Conservation (phyloP, 2,113 vertebrate genomes). For the Merops nubicus region DNA sequence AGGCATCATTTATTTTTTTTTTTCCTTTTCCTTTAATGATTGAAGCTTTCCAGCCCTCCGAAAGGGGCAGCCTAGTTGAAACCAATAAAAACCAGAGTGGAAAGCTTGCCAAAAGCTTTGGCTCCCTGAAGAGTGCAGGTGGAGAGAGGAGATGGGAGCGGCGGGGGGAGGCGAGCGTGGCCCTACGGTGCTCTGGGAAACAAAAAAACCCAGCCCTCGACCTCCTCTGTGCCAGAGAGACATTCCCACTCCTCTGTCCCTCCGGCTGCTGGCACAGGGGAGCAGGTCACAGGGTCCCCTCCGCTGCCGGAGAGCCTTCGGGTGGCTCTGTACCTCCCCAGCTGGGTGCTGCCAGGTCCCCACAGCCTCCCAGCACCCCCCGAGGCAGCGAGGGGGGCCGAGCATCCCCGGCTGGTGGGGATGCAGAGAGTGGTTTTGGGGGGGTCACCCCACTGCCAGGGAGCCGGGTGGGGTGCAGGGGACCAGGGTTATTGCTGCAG, state of each 20-base stretch:
- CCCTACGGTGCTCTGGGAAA: conserved; percentile 26
- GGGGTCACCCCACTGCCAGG: background rate
- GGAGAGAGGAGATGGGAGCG: conserved; percentile 77
- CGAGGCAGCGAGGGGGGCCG: accelerated
- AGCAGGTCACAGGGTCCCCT: background rate
- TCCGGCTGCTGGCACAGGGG: accelerated
- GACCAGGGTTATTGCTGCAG: background rate
- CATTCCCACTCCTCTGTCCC: background rate
- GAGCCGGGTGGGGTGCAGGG: background rate
- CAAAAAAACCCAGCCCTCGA: background rate
- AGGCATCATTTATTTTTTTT: background rate
- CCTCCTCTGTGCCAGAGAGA: background rate
- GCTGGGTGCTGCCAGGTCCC: accelerated
- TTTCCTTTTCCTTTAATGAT: background rate
- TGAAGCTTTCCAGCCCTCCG: conserved; percentile 65
- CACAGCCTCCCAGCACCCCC: background rate
- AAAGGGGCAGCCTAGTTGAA: conserved; percentile 79
- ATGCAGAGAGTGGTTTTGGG: background rate
- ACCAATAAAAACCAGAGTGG: conserved; percentile 76
- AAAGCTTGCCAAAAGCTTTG: conserved; percentile 76
- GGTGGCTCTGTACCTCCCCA: background rate
- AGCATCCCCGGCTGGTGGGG: background rate
- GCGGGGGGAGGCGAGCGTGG: conserved; percentile 46
- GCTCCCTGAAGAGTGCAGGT: conserved; percentile 83
- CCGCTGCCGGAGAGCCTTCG: accelerated